Conservation (phyloP, 2,113 vertebrate genomes). For the Grus americana region DNA sequence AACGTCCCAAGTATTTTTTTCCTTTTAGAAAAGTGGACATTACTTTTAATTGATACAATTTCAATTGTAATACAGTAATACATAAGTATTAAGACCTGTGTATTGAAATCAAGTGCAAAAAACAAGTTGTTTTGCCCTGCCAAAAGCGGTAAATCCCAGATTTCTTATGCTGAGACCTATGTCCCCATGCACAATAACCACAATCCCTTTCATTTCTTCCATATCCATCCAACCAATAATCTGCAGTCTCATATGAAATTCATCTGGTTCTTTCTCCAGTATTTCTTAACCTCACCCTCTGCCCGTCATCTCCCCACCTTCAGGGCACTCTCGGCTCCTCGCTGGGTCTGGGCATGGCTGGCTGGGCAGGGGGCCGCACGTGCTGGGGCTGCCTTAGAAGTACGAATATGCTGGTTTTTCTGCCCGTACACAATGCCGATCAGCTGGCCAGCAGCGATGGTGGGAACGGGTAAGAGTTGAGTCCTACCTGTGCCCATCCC, state of each 20-base stretch:
- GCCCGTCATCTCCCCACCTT: not conserved
- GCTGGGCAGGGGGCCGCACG: fast-evolving
- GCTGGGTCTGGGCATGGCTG: fast-evolving
- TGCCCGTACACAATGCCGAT: fast-evolving
- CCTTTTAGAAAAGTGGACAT: not conserved
- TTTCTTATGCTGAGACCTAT: not conserved
- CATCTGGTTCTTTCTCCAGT: not conserved
- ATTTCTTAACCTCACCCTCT: not conserved
- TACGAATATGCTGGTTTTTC: not conserved
- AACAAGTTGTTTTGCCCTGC: not conserved
- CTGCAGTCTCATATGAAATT: not conserved
- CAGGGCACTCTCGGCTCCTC: not conserved
- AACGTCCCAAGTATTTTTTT: not conserved
- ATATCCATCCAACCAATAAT: not conserved
- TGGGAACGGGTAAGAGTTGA: fast-evolving
- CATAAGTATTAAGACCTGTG: not conserved
- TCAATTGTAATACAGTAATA: not conserved
- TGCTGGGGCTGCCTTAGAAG: not conserved
- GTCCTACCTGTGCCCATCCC: not conserved
- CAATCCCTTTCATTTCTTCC: not conserved
- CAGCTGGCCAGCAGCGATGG: not conserved
- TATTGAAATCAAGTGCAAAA: not conserved
- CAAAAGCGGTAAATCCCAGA: not conserved
- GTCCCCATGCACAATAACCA: not conserved
- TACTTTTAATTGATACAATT: not conserved